These are phyloP conservation scores for Dynastes grantii DNA, from an alignment of 2,888 invertebrate genomes.

Conservation along the genomic window DNA sequence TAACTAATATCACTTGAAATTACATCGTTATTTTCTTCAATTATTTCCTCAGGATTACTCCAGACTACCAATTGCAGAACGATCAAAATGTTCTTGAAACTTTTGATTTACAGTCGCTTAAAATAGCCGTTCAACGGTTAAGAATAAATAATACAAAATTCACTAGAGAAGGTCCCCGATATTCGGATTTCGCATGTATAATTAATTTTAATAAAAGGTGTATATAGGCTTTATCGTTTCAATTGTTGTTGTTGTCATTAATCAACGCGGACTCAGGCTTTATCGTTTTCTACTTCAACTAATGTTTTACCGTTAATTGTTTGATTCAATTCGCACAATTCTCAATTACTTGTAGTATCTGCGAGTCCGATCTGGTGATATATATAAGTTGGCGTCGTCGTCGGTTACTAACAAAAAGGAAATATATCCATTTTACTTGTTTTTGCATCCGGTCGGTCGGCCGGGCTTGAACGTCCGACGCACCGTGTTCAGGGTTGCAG, in stretches of 20 bases:
- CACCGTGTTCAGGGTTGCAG: constrained; percentile 52
- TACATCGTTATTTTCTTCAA: too few species aligned
- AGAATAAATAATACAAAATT: too few species aligned
- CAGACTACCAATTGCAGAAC: too few species aligned
- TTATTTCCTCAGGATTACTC: too few species aligned
- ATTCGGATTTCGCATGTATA: background rate
- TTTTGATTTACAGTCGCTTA: too few species aligned
- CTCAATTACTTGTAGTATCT: constrained; percentile 67
- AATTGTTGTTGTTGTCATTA: constrained; percentile 36
- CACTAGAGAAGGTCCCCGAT: too few species aligned
- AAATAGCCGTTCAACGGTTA: too few species aligned
- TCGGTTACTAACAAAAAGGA: constrained; percentile 66
- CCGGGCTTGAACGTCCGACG: constrained; percentile 36
- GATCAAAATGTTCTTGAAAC: too few species aligned
- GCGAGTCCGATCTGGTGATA: constrained; percentile 65
- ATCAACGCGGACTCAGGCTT: constrained; percentile 34
- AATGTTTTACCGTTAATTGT: constrained; percentile 65
- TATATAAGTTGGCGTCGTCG: constrained; percentile 65
- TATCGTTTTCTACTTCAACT: constrained; percentile 51
- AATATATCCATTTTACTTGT: constrained; percentile 71
- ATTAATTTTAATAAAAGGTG: constrained; percentile 44
- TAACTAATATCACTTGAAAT: too few species aligned
- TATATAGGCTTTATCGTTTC: constrained; percentile 23
- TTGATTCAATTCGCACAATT: constrained; percentile 65
- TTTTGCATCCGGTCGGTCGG: constrained; percentile 67